Percentiles rank a stretch among this genome's conserved stretches.
phyloP scores from a whole-genome alignment of 2,797 vertebrate species.

The Sebastiscus tertius region DNA sequence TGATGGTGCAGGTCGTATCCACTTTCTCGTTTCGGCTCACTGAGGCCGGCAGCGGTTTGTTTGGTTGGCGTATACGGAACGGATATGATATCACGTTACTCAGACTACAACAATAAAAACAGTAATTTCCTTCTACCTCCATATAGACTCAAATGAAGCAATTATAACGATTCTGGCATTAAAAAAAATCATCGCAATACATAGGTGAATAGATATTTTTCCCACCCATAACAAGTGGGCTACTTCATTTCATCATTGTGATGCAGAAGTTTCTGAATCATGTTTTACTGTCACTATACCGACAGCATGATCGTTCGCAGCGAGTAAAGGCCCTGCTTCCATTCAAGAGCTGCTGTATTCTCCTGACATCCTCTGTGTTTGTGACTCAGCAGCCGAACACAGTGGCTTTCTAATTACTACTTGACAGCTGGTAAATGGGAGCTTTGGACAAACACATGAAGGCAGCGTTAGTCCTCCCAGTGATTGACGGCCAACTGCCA shows the following conservation, averaged over 20 bases:
- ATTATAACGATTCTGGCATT: no score
- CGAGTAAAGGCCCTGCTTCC: not conserved
- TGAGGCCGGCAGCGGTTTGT: no score
- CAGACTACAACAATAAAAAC: no score
- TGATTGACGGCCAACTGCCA: conserved; percentile 10
- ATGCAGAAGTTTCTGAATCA: not conserved
- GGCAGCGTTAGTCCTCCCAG: not conserved
- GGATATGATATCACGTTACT: no score
- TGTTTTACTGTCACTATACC: not conserved
- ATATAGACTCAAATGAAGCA: no score
- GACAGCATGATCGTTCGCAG: not conserved
- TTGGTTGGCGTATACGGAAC: no score
- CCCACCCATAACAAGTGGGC: no score
- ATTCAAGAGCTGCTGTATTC: not conserved
- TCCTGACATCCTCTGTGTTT: not conserved
- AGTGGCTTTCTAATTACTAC: conserved; percentile 20
- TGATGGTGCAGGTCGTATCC: no score
- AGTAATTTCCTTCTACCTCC: no score
- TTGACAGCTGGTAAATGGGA: conserved; percentile 36
- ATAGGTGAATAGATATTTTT: no score
- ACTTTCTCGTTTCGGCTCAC: no score
- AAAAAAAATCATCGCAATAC: no score
- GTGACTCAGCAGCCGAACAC: conserved; percentile 16
- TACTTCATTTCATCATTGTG: not conserved
- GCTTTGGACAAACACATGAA: conserved; percentile 21